Evolutionary conservation across 2,797 vertebrate genomes (phyloP), one percentile per base, ranked within the genome.

Genomic region (Antrozous pallidus): DNA sequence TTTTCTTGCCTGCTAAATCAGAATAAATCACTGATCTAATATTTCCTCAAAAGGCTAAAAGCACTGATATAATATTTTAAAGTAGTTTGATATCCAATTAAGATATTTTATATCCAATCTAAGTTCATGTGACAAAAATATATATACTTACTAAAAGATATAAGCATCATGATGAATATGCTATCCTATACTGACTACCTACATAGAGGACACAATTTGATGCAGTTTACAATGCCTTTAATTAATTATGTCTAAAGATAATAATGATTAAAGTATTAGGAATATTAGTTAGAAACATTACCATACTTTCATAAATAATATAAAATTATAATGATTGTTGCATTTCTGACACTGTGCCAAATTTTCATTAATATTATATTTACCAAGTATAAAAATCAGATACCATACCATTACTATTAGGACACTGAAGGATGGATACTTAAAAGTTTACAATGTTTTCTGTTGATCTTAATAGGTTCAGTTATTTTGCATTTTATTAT

Each of bases 1-100:
- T 92, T 63, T 84, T 69, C 36, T n/a, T n/a, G 38, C 38, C 74
- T 14, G 9, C 18, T 89, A 78, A 77, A 75, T 82, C 75, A 95
- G 28, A 90, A 94, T 74, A 93, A 95, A 88, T 80, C 40, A 69
- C 42, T 82, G 77, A 85, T 63, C 51, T 81, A 95, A 24, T 85
- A 91, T 90, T 91, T 90, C 24, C 78, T 92, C 33, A 2, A 75
- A 92, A 95, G 88, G 24, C 42, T 63, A 91, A 88, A 38, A 71
- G 38, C 47, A 49, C 7, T 63, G 12, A 95, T 65, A 86, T 71
- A 65, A 93, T 91, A 67, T 92, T 93, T 70, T 79, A 71, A 85
- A 85, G 47, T 36, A 75, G 45, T 71, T 79, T 95, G 73, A 86
- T 67, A n/a, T 88, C 36, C 26, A 61, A 18, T 82, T 22, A 82